Base-by-base conservation (phyloP, 1,140 invertebrate genomes). In the Andrena cerasifolii region DNA sequence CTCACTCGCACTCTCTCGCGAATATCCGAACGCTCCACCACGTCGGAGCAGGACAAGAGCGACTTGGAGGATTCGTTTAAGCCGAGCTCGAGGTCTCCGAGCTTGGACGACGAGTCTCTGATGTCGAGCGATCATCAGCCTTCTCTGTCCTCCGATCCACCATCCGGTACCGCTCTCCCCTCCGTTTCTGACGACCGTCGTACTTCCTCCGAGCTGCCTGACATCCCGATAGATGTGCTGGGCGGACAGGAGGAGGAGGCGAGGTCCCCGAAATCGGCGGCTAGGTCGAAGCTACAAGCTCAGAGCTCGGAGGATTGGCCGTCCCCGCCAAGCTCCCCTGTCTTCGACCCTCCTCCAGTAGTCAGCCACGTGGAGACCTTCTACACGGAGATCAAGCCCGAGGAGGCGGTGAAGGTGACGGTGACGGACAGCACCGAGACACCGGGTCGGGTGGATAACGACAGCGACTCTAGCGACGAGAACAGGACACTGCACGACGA, bases 21-120 rank as follows among this genome's bases (percentile, higher is more conserved):
- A 65, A 98, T 98, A 86, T 97, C 96, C 3, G 97, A 98, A 92
- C 93, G 96, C 28, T 97, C 96, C 77, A 97, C 97, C 10, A 96
- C 96, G 18, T 98, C 97, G 1, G 97, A 97, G 86, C 96, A 96
- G 88, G 96, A 95, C 62, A 94, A 93, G 78, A 96, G 95, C 87
- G 95, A 96, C 80, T 95, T 97, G 78, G 96, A 97, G 87, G 96
- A 97, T 90, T 96, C 96, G 0, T 97, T 96, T 36, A 97, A 97
- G 92, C 96, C 95, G 1, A 96, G 95, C 43, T 95, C 95, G 5
- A 94, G 96, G 65, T 97, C 96, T 7, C 96, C 96, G 53, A 97
- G 96, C 89, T 93, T 97, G 63, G 96, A 97, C 82, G 96, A 97
- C 86, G 96, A 97, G 88, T 97, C 96, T 1, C 91, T 96, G 18